Evolutionary conservation across 2,888 invertebrate genomes (phyloP).

Genomic region (Buathra laborator): DNA sequence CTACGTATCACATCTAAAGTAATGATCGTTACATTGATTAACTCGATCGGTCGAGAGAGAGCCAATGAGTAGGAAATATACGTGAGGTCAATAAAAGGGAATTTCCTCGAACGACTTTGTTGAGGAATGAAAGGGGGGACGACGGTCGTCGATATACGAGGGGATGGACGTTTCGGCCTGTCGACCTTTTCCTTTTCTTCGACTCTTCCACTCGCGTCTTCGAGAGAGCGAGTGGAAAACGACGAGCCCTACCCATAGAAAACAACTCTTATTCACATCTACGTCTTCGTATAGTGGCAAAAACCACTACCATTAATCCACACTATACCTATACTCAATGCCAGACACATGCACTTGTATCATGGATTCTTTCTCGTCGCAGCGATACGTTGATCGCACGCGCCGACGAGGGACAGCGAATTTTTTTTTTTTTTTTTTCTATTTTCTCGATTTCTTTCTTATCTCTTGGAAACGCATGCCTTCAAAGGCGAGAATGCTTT

Average conservation of each 20-base stretch:
- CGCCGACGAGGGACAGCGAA: constrained; percentile 1
- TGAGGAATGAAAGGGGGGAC: constrained; percentile 28
- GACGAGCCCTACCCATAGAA: constrained; percentile 12
- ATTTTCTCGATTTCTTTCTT: neutral
- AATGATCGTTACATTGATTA: neutral
- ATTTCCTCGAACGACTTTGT: constrained; percentile 27
- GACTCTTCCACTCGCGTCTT: constrained; percentile 14
- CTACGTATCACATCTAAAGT: neutral
- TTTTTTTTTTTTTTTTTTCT: neutral
- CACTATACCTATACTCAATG: neutral
- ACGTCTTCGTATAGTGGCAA: neutral
- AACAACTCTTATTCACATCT: constrained; percentile 13
- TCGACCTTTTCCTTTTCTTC: constrained; percentile 29
- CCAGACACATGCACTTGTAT: neutral
- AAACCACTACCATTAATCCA: neutral
- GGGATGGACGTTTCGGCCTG: constrained; percentile 2
- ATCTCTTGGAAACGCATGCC: neutral
- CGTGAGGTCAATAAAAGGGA: constrained; percentile 8
- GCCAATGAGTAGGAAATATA: constrained; percentile 13
- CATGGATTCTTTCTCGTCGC: constrained; percentile 47
- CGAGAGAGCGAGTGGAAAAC: constrained; percentile 30
- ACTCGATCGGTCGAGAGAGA: neutral
- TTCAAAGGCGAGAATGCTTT: constrained; percentile 10
- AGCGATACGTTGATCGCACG: constrained; percentile 39
- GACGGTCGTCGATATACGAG: neutral